Percentiles rank a stretch among this genome's conserved stretches.
phyloP scores from a whole-genome alignment of 2,797 vertebrate genomes.

The Myotis daubentonii region DNA sequence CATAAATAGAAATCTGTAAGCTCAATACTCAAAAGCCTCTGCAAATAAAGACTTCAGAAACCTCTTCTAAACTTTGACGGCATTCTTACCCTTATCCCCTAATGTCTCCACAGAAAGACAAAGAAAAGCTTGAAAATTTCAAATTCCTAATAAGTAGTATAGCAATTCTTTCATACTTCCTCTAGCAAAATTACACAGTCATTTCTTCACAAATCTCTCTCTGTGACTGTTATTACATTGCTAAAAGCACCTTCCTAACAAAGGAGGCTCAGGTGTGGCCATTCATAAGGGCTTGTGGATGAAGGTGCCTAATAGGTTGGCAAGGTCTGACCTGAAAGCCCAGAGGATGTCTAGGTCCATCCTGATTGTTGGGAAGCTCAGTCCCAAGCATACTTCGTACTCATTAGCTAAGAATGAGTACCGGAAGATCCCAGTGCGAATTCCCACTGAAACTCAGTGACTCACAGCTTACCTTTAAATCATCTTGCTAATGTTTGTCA shows the following conservation, averaged over 20 bases:
- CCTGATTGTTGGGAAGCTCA: background rate
- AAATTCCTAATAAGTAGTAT: background rate
- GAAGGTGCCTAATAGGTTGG: background rate
- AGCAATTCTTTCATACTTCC: background rate
- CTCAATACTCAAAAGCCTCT: background rate
- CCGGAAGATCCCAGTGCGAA: background rate
- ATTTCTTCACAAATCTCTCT: background rate
- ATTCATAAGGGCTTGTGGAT: background rate
- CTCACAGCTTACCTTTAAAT: background rate
- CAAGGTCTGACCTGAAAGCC: background rate
- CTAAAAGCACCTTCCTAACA: background rate
- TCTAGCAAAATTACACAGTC: background rate
- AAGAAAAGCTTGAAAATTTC: slow-evolving; percentile 19
- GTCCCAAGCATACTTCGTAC: background rate
- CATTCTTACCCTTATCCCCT: background rate
- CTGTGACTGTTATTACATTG: background rate
- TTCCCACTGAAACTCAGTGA: background rate
- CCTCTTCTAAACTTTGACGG: slow-evolving; percentile 4
- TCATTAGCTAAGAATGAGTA: background rate
- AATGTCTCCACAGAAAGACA: background rate
- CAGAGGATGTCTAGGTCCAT: background rate
- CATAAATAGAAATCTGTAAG: background rate
- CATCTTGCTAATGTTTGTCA: background rate
- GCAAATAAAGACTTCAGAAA: slow-evolving; percentile 23
- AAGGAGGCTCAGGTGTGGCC: background rate